Base-by-base conservation (phyloP, 2,113 vertebrate species). In the Hystrix cristata region DNA sequence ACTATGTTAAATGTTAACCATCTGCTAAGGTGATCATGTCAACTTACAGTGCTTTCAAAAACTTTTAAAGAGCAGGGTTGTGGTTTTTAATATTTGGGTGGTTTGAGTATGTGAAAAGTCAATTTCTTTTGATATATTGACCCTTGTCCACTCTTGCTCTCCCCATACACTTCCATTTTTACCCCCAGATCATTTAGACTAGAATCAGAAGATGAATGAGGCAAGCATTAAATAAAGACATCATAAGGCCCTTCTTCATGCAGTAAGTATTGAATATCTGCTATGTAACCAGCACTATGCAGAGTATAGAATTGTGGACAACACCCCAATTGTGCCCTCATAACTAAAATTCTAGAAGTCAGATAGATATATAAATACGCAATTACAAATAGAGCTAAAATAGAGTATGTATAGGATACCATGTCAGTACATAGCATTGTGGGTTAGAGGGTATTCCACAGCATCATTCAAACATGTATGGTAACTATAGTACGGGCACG, bases 81-180 rank as follows among this genome's bases (percentile, higher is more conserved):
- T 95, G 64, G 12, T 87, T 95, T 90, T 81, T 18, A 65, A 65
- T 88, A 91, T 88, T 76, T n/a, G 29, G 65, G 12, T 91, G 29
- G 23, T 72, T 53, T 79, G 86, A 48, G 27, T 74, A 80, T 18
- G 62, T 78, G 23, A 88, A 87, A 80, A 84, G 15, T 78, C 15
- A 15, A n/a, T 84, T 87, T 92, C 27, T 94, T 62, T 84, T 83
- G 57, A 76, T 25, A 27, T 53, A 71, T 81, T 87, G n/a, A 67
- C 53, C 29, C 1, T 34, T 60, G 55, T 23, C 23, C 16, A 64
- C 13, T 62, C 4, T 76, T 19, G 72, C 10, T 83, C 43, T 92
- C 27, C 14, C 10, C 14, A 80, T 38, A 25, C 6, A 48, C 7
- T 10, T 38, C 34, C 38, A 48, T 78, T 27, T 14, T 53, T 34